These are phyloP conservation scores for Equus quagga DNA, from an alignment of 2,113 vertebrate species.

Conservation along the genomic window DNA sequence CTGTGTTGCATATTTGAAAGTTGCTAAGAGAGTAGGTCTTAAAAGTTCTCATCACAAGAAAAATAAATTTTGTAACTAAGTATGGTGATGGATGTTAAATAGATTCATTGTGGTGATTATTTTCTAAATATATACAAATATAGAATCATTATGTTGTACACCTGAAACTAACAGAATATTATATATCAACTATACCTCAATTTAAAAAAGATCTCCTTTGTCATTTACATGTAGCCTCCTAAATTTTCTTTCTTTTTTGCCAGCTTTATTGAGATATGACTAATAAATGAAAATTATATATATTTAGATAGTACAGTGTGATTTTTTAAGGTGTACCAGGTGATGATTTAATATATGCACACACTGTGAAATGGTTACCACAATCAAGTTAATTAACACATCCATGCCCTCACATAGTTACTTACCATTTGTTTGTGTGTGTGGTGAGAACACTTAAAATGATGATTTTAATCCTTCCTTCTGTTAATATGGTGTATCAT, in stretches of 20 bases:
- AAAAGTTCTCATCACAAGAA: neutral
- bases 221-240: neutral
- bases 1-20: neutral
- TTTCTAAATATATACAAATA: neutral
- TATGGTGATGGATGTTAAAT: neutral
- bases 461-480: neutral
- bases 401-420: neutral
- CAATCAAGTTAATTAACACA: neutral
- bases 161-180: neutral
- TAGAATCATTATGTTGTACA: neutral
- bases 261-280: neutral
- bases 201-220: neutral
- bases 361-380: neutral
- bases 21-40: neutral
- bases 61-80: neutral
- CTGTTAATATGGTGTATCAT: neutral
- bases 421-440: neutral
- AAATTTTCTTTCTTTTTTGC: neutral
- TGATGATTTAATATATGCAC: neutral
- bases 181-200: neutral
- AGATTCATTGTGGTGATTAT: neutral
- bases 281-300: neutral
- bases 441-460: neutral
- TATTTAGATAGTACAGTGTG: neutral
- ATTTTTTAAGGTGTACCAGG: neutral